Evolutionary conservation across 2,888 invertebrate species (phyloP).

Genomic region (Mellilla xanthometata): DNA sequence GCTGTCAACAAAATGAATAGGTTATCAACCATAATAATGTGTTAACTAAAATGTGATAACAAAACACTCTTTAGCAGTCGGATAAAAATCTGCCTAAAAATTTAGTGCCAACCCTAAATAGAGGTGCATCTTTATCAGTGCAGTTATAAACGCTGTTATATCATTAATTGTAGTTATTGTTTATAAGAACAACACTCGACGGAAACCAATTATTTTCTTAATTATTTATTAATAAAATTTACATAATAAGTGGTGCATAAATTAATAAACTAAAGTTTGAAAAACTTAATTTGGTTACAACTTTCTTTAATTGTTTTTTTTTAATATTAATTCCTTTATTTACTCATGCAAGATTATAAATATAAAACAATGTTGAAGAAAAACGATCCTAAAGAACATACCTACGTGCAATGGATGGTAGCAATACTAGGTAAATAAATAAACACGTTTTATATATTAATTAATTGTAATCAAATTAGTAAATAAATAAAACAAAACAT

Average conservation of each 20-base stretch:
- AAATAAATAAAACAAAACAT: slow-evolving; percentile 45
- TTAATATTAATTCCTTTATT: slow-evolving; percentile 1
- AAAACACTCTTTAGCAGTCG: no score
- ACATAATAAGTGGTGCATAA: no score
- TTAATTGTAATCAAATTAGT: slow-evolving; percentile 28
- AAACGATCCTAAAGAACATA: slow-evolving; percentile 26
- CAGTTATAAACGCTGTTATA: slow-evolving; percentile 27
- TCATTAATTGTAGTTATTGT: slow-evolving; percentile 10
- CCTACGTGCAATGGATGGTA: slow-evolving; percentile 42
- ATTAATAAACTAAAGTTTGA: no score
- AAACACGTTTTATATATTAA: slow-evolving; percentile 16
- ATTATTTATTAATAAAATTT: no score
- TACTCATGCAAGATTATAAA: slow-evolving; percentile 18
- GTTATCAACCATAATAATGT: no score
- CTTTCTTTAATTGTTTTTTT: neutral
- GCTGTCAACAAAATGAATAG: no score
- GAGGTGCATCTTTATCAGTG: slow-evolving; percentile 5
- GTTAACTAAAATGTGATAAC: no score
- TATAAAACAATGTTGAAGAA: slow-evolving; percentile 20
- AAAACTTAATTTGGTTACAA: no score
- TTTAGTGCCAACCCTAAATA: slow-evolving; percentile 19
- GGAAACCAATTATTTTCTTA: no score
- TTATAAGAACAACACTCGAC: slow-evolving; percentile 17
- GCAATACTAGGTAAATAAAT: slow-evolving; percentile 37
- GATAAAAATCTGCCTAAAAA: no score